Conservation (phyloP, 2,797 vertebrate species). For the Nannoperca australis region DNA sequence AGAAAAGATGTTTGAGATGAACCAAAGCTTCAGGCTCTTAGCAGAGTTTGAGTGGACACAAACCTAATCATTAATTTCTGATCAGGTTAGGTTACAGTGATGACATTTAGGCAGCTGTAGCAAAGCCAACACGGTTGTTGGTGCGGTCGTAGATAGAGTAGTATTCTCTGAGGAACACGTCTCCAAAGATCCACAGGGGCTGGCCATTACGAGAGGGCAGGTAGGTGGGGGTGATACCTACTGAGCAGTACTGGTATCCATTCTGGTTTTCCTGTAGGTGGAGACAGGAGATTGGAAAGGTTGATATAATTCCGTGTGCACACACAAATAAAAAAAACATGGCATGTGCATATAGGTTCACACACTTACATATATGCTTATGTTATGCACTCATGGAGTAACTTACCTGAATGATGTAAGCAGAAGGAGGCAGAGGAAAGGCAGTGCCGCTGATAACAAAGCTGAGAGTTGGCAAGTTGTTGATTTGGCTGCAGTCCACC, state of each 20-base stretch:
- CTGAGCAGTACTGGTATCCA: slow-evolving; percentile 71
- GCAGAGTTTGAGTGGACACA: background rate
- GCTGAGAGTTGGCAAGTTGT: slow-evolving; percentile 79
- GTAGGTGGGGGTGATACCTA: slow-evolving; percentile 81
- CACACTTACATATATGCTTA: background rate
- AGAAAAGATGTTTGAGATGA: slow-evolving; percentile 5
- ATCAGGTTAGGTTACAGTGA: background rate
- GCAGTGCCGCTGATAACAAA: slow-evolving; percentile 77
- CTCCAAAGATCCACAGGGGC: slow-evolving; percentile 87
- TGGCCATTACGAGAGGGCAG: slow-evolving; percentile 77
- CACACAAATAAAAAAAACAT: background rate
- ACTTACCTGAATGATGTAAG: slow-evolving; percentile 76
- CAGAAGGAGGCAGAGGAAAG: slow-evolving; percentile 79
- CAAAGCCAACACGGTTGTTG: slow-evolving; percentile 85
- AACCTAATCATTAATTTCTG: background rate
- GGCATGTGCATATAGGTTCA: background rate
- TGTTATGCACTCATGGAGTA: background rate
- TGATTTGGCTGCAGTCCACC: slow-evolving; percentile 77
- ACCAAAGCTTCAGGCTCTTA: background rate
- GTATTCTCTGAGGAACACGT: slow-evolving; percentile 87
- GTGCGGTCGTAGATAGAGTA: slow-evolving; percentile 84
- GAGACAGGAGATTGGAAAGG: background rate
- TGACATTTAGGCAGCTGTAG: slow-evolving; percentile 68
- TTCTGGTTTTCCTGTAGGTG: slow-evolving; percentile 30
- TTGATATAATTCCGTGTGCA: background rate